Evolutionary conservation across 2,113 vertebrate genomes (phyloP), one percentile per base, ranked within the genome.

Genomic region (Oriolus oriolus): DNA sequence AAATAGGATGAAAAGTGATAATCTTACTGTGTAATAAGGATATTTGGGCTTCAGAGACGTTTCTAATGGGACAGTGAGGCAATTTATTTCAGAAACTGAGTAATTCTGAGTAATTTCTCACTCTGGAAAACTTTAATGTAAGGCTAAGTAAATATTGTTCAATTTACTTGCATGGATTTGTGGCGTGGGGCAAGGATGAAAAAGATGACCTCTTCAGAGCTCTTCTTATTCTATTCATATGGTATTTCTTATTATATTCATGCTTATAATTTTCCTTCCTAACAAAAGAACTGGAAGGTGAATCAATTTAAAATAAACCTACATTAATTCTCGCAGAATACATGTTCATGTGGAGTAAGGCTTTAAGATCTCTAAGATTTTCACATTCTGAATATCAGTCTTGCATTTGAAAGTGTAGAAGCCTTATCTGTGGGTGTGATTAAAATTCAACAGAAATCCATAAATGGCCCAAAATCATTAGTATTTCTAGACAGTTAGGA

Each of bases 361-460:
- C 11, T 66, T 45, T 50, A 30, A 84, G n/a, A 53, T 47, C 14
- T 74, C 63, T 65, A 56, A 79, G 16, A 49, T 57, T 73, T 59
- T 35, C 30, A 47, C 21, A 59, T 77, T 85, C 47, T 30, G 42
- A 47, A 20, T 87, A 79, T 39, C 11, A 47, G 42, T 30, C 49
- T 88, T 59, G 12, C 33, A 59, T 83, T 73, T 87, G 35, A 45
- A 87, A 69, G 14, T 53, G 30, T 30, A 45, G 16, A 89, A 74
- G 10, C 47, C 54, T 90, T 95, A 90, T 71, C 63, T 85, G 13
- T 66, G 37, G 39, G 33, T 57, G 24, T 70, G 95, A 95, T 93
- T 93, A 94, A 91, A 83, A 86, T 91, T 95, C 63, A 80, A 59
- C 59, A 90, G 33, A 88, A 93, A 90, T 94, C 78, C 54, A 88